Base-by-base conservation (phyloP, 2,888 invertebrate species). In the Caenorhabditis drosophilae region DNA sequence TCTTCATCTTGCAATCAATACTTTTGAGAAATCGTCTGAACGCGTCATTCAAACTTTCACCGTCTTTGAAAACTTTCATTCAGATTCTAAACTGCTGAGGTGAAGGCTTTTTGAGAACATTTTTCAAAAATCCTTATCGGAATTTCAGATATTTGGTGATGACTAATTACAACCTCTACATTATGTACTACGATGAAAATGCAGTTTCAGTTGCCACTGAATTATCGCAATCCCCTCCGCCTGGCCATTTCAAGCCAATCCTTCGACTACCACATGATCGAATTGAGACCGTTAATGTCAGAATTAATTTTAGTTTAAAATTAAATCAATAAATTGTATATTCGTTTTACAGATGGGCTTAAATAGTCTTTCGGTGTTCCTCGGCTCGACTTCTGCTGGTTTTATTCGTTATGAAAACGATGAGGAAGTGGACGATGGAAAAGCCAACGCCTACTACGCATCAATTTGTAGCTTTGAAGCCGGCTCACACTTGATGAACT, bases 1-100 rank as follows among this genome's bases (percentile, higher is more conserved):
- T 1, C 59, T 80, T 4, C 67, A 77, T 15, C 52, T 80, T 16
- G 72, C 74, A 1, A 76, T 80, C 62, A 56, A 76, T 27, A 71
- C 78, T 4, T 80, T 68, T 40, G 70, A 66, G 11, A 56, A 45
- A 18, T 44, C 51, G 7, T 66, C 66, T 3, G 66, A 66, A 34
- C 50, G 50, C 7, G 53, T 66, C 3, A 56, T 49, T 1, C 50
- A 66, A 34, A 38, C 56, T 6, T 66, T 51, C 46, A 49, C 45
- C 23, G 41, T 60, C 4, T 20, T 56, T 11, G 59, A 66, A 22
- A 55, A 35, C 18, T 66, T 66, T 41, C 48, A 59, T 20, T 49
- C 58, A n/a, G 52, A 52, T 23, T 6, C 36, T 4, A 44, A 27
- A 9, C n/a, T n/a, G n/a, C n/a, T n/a, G n/a, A n/a, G n/a, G n/a